Evolutionary conservation across 2,888 invertebrate species (phyloP).

Genomic region (Hymenopus coronatus): DNA sequence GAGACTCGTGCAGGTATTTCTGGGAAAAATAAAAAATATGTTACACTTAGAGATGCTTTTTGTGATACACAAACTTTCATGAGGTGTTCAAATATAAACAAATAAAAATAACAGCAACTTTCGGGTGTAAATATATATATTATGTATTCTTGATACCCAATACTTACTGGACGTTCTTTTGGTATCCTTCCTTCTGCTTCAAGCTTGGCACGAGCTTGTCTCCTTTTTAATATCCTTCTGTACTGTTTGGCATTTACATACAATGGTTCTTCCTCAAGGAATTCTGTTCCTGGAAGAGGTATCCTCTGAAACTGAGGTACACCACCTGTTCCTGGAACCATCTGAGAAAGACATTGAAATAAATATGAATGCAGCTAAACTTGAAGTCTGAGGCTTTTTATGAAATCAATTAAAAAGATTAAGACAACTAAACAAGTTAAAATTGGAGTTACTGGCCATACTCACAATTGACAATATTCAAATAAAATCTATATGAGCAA

Average conservation of each 20-base stretch:
- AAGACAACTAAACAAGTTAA: too few species aligned
- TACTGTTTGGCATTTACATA: conserved; percentile 99
- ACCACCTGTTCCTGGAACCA: conserved; percentile 54
- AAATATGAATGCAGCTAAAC: neutral
- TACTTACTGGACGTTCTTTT: conserved; percentile 83
- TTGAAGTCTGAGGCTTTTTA: too few species aligned
- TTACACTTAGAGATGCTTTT: neutral
- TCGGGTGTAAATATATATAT: too few species aligned
- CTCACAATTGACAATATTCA: too few species aligned
- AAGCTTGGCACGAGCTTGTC: conserved; percentile 91
- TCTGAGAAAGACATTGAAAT: conserved; percentile 45
- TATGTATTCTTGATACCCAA: neutral
- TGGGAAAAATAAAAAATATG: conserved; percentile 46
- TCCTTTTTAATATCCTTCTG: conserved; percentile 88
- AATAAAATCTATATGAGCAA: too few species aligned
- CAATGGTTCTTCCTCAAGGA: conserved; percentile 88
- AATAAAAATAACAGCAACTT: neutral
- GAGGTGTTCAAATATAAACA: neutral
- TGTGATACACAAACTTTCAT: neutral
- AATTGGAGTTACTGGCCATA: too few species aligned
- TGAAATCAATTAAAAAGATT: too few species aligned
- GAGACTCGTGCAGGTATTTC: conserved; percentile 98
- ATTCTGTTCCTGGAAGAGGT: conserved; percentile 60
- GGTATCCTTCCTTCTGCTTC: conserved; percentile 95
- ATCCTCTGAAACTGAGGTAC: conserved; percentile 56